Base-by-base conservation (phyloP, 1,140 invertebrate species). In the Drosophila virilis region DNA sequence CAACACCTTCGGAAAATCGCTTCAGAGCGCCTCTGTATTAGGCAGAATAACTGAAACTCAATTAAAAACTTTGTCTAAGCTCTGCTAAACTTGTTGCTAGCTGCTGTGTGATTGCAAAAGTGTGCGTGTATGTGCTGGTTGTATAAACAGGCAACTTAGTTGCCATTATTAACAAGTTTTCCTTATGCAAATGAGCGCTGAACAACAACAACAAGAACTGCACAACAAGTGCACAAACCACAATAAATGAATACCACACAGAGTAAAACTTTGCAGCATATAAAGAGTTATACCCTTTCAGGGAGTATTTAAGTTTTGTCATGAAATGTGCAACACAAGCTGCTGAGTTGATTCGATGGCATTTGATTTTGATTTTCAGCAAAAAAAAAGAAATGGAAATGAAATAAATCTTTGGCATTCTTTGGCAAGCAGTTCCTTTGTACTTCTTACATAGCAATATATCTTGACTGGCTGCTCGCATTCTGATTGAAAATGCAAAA, bases 41-140 rank as follows among this genome's bases (percentile, higher is more conserved):
- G 52, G 67, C 35, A 74, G 73, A 78, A 71, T 74, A 69, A 54
- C 42, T 57, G 77, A 83, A 86, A 86, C 83, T 79, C 82, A 88
- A 86, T 86, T 79, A 86, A 67, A 76, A 83, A 86, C 77, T 86
- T 86, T 73, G 48, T 57, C 69, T 80, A 89, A 88, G 84, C 83
- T 58, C 28, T 55, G 78, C 28, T 43, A 78, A 86, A 79, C 67
- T 78, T 82, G 65, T 66, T 71, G 59, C 68, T 58, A 57, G 15
- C 48, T 50, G 55, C 50, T 60, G 42, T 74, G 58, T 50, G 22
- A 40, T 0, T 37, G 28, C 8, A 46, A 59, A 40, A 12, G 8
- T 35, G 17, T 57, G 15, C 57, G 17, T 28, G 8, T 58, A 10
- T 57, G 9, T 35, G 15, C 54, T 32, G 3, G 32, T 15, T 38